Conservation (phyloP, 2,797 vertebrate species). For the Epinephelus awoara region DNA sequence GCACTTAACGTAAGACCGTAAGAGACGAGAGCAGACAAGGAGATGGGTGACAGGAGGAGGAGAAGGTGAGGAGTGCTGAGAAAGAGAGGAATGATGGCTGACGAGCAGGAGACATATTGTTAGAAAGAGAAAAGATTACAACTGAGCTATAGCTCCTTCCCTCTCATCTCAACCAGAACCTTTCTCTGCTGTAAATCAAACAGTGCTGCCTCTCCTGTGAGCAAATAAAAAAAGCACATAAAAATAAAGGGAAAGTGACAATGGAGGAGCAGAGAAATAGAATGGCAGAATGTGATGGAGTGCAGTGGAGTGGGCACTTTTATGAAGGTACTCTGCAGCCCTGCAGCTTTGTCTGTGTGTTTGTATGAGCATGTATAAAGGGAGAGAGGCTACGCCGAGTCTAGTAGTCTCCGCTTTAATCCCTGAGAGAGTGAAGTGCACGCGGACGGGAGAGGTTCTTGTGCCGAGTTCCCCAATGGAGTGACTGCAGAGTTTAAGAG, state of each 20-base stretch:
- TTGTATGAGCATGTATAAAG: slow-evolving; percentile 15
- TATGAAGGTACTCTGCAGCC: slow-evolving; percentile 26
- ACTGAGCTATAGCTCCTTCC: slow-evolving; percentile 27
- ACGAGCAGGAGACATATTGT: slow-evolving; percentile 33
- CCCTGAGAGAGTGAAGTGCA: slow-evolving; percentile 62
- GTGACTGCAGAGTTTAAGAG: slow-evolving; percentile 61
- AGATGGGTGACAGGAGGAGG: slow-evolving; percentile 1
- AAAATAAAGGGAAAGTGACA: slow-evolving; percentile 41
- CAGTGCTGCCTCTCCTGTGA: slow-evolving; percentile 20
- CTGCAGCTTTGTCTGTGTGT: slow-evolving; percentile 33
- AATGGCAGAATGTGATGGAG: slow-evolving; percentile 35
- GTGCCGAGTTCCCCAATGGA: slow-evolving; percentile 47
- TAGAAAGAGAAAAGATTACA: slow-evolving; percentile 41
- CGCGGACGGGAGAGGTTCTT: slow-evolving; percentile 52
- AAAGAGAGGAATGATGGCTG: slow-evolving; percentile 35
- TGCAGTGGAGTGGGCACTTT: slow-evolving; percentile 24
- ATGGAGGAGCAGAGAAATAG: slow-evolving; percentile 32
- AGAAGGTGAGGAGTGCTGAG: slow-evolving; percentile 29
- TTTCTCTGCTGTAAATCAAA: slow-evolving; percentile 49
- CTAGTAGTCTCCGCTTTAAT: slow-evolving; percentile 70
- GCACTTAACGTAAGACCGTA: slow-evolving; percentile 32
- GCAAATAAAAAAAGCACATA: slow-evolving; percentile 41
- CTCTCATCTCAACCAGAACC: slow-evolving; percentile 37
- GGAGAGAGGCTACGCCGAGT: slow-evolving; percentile 41
- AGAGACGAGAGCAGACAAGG: slow-evolving; percentile 27